A percentile compares a stretch with the other conserved stretches of the same genome.
These are phyloP conservation scores for Ammodytes marinus DNA, from an alignment of 2,113 vertebrate genomes.

Conservation along the genomic window DNA sequence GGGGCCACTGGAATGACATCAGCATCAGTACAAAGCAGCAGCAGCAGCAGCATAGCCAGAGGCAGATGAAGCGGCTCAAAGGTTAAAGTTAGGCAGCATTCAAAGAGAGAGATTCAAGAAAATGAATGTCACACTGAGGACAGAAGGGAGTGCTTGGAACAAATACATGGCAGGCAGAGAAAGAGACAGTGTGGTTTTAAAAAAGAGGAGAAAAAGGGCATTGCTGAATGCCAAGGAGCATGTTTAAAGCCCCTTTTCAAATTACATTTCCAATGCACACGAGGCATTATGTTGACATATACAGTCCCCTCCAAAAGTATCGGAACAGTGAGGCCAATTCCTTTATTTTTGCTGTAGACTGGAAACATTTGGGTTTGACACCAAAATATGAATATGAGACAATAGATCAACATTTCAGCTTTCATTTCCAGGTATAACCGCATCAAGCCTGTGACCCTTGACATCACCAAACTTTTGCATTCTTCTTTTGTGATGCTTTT, in stretches of 20 bases:
- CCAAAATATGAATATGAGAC: no score
- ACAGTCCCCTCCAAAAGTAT: no score
- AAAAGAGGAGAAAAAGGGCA: background rate
- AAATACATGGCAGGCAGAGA: slow-evolving; percentile 7
- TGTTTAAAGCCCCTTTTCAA: background rate
- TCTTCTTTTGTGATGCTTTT: no score
- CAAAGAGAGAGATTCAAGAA: slow-evolving; percentile 29
- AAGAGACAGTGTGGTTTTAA: background rate
- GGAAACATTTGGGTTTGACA: no score
- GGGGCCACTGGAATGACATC: slow-evolving; percentile 14
- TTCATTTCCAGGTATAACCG: no score
- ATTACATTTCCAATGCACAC: no score
- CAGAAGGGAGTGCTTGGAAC: slow-evolving; percentile 1
- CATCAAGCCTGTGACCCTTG: no score
- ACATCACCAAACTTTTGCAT: no score
- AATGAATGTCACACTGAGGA: slow-evolving; percentile 6
- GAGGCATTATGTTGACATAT: no score
- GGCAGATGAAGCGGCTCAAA: slow-evolving; percentile 29
- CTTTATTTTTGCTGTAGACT: no score
- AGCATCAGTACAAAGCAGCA: slow-evolving; percentile 21
- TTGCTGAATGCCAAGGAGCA: background rate
- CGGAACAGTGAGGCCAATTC: no score
- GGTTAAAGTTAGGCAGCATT: slow-evolving; percentile 26
- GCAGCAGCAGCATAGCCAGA: slow-evolving; percentile 8
- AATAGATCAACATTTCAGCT: no score